Conservation (phyloP, 2,797 vertebrate species). For the Malacoctenus gilli region DNA sequence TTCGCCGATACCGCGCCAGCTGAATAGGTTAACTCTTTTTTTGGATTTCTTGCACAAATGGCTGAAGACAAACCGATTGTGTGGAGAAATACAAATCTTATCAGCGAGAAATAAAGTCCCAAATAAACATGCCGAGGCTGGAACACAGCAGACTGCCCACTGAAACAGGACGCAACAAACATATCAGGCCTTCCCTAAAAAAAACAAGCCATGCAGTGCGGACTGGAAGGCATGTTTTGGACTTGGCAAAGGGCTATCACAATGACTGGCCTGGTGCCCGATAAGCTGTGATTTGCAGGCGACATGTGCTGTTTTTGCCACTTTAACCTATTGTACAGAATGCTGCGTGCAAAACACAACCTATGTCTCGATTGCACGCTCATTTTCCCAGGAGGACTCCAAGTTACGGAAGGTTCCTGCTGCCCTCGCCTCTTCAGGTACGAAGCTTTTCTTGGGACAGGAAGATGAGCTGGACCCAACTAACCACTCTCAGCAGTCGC, state of each 20-base stretch:
- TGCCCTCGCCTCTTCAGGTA: too few species aligned
- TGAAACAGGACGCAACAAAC: slow-evolving; percentile 46
- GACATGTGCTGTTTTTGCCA: slow-evolving; percentile 28
- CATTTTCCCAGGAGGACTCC: too few species aligned
- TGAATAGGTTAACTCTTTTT: neutral
- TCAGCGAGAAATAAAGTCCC: slow-evolving; percentile 7
- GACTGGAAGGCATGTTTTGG: slow-evolving; percentile 46
- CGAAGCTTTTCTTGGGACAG: too few species aligned
- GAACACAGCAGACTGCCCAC: slow-evolving; percentile 7
- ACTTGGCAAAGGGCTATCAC: slow-evolving; percentile 51
- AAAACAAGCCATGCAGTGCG: slow-evolving; percentile 46
- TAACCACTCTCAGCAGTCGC: too few species aligned
- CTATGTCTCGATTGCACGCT: neutral
- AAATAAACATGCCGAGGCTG: neutral
- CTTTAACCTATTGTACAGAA: slow-evolving; percentile 33
- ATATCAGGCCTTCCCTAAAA: slow-evolving; percentile 46
- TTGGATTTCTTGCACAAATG: neutral
- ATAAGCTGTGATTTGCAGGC: slow-evolving; percentile 48
- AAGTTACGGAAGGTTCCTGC: too few species aligned
- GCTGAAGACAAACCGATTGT: slow-evolving; percentile 11
- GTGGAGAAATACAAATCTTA: slow-evolving; percentile 10
- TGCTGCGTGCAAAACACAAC: slow-evolving; percentile 21
- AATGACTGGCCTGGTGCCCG: slow-evolving; percentile 64
- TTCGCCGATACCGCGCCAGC: slow-evolving; percentile 1
- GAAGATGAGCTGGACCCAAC: too few species aligned